Conservation (phyloP, 2,113 vertebrate species). For the Theropithecus gelada region DNA sequence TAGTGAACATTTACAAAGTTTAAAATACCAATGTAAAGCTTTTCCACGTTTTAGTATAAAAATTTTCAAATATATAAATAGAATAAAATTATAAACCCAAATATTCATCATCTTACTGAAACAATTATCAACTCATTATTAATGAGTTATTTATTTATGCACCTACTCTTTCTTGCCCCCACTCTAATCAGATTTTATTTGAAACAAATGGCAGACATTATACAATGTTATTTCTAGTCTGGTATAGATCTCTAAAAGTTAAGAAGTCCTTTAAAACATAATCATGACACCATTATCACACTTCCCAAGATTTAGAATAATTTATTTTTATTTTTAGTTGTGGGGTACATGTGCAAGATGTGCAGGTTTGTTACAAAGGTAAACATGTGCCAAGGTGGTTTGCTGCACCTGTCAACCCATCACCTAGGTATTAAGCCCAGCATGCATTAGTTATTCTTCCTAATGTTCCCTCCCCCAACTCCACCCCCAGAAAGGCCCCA, state of each 20-base stretch:
- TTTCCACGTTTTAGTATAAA: not conserved
- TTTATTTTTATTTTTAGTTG: no score
- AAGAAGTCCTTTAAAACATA: not conserved
- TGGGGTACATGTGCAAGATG: no score
- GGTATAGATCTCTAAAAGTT: not conserved
- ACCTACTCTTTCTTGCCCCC: not conserved
- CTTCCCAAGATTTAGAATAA: no score
- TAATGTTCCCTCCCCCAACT: no score
- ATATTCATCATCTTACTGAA: not conserved
- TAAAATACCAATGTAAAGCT: not conserved
- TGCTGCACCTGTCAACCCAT: no score
- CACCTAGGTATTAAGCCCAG: no score
- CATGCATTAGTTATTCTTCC: no score
- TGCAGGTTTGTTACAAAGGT: no score
- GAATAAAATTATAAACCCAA: not conserved
- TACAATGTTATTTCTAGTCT: not conserved
- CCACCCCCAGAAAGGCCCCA: no score
- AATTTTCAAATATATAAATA: not conserved
- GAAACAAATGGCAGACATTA: not conserved
- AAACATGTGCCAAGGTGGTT: no score
- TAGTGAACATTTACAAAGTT: not conserved
- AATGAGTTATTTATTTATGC: not conserved
- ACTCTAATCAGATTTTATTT: not conserved
- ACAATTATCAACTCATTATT: not conserved
- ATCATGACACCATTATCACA: not conserved